These are phyloP conservation scores for Chesias legatella DNA, from an alignment of 2,888 invertebrate genomes.

Conservation along the genomic window DNA sequence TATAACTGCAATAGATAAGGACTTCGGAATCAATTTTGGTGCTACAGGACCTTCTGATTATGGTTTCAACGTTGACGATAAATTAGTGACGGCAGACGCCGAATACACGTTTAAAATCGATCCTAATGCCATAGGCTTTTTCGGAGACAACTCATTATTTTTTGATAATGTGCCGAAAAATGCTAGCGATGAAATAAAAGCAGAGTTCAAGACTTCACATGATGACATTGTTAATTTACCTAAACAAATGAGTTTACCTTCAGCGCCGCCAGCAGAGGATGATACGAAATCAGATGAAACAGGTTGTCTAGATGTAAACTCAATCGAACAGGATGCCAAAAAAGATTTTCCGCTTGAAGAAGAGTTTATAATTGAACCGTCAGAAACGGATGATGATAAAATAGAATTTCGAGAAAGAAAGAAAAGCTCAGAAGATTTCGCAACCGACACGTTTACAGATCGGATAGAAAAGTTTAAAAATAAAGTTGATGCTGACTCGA, in stretches of 20 bases:
- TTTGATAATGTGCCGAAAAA: constrained; percentile 53
- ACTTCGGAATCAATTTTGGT: constrained; percentile 7
- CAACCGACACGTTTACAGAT: constrained; percentile 59
- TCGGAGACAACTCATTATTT: constrained; percentile 46
- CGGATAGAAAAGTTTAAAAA: constrained; percentile 64
- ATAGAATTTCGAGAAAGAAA: constrained; percentile 52
- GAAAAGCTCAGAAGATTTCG: constrained; percentile 41
- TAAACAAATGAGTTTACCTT: constrained; percentile 48
- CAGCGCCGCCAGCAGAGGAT: constrained; percentile 59
- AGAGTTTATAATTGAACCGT: constrained; percentile 65
- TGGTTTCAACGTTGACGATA: background rate
- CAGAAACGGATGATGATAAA: constrained; percentile 64
- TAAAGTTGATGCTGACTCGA: constrained; percentile 3
- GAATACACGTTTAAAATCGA: constrained; percentile 44
- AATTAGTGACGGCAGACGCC: constrained; percentile 25
- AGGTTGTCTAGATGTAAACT: constrained; percentile 60
- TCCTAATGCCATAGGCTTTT: constrained; percentile 44
- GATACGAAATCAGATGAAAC: constrained; percentile 61
- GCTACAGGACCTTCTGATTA: background rate
- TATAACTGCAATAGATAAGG: constrained; percentile 9
- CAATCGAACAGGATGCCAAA: constrained; percentile 70
- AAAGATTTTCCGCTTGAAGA: constrained; percentile 66
- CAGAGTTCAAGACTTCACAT: constrained; percentile 50
- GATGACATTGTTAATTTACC: constrained; percentile 46
- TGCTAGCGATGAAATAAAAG: constrained; percentile 63